Percentiles rank a stretch among this genome's conserved stretches.
phyloP scores from a whole-genome alignment of 2,888 invertebrate species.

The Trachelus iudaicus region DNA sequence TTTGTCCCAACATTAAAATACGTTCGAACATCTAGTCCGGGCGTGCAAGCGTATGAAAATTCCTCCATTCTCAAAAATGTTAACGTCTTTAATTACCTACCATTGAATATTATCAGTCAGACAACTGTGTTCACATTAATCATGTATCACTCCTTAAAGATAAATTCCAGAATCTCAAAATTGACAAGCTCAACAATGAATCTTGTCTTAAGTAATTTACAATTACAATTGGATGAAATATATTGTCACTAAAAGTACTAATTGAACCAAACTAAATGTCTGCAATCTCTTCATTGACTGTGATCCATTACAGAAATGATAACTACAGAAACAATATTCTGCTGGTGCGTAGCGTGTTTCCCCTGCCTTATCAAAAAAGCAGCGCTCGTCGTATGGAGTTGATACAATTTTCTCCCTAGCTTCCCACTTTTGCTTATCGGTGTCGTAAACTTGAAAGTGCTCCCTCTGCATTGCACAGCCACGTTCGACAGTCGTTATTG shows the following conservation, averaged over 20 bases:
- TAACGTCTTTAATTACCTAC: neutral
- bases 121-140: neutral
- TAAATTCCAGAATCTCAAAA: neutral
- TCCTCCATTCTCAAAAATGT: neutral
- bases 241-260: neutral
- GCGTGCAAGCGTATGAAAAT: neutral
- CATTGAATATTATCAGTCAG: neutral
- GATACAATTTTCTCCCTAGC: slow-evolving; percentile 74
- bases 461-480: slow-evolving; percentile 82
- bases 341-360: slow-evolving; percentile 72
- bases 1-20: neutral
- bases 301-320: slow-evolving; percentile 77
- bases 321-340: slow-evolving; percentile 82
- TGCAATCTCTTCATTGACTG: neutral
- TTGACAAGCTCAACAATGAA: neutral
- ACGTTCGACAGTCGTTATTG: slow-evolving; percentile 70
- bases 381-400: slow-evolving; percentile 77
- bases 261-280: neutral
- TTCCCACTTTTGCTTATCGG: slow-evolving; percentile 72
- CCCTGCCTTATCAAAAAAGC: slow-evolving; percentile 73
- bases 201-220: neutral
- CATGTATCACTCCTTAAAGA: neutral
- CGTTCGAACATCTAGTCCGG: neutral
- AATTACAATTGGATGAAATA: neutral
- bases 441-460: slow-evolving; percentile 71